These are phyloP conservation scores for Temnothorax longispinosus DNA, from an alignment of 1,140 invertebrate genomes.

Conservation along the genomic window DNA sequence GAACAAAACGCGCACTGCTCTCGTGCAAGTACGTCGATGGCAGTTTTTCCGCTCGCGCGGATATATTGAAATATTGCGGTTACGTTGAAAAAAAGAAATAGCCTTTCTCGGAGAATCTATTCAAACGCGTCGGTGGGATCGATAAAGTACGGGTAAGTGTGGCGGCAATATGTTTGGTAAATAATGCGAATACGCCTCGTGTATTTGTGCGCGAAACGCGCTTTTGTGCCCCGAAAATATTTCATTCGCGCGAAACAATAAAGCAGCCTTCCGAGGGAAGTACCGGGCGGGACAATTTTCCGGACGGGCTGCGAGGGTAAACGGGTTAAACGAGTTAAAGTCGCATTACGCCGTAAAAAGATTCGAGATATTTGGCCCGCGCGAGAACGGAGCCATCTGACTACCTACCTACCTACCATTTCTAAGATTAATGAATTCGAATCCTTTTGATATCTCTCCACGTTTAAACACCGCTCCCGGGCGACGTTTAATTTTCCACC, in stretches of 20 bases:
- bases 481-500: conserved; percentile 60
- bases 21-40: conserved; percentile 77
- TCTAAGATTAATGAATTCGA: conserved; percentile 63
- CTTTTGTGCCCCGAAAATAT: not conserved
- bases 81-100: not conserved
- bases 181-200: not conserved
- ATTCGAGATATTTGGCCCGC: conserved; percentile 57
- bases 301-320: conserved; percentile 47
- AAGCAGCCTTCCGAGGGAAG: not conserved
- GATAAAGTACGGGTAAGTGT: too few species aligned
- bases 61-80: not conserved
- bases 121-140: not conserved
- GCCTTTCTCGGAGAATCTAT: not conserved
- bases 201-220: not conserved
- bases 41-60: not conserved
- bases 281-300: conserved; percentile 35
- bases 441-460: conserved; percentile 59
- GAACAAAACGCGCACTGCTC: conserved; percentile 84
- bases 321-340: conserved; percentile 61
- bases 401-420: conserved; percentile 44
- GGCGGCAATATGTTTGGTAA: not conserved
- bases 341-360: conserved; percentile 55
- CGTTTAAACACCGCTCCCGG: conserved; percentile 51
- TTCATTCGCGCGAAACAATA: not conserved
- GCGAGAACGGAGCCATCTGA: conserved; percentile 53